Evolutionary conservation across 2,888 invertebrate species (phyloP).

Genomic region (Drepana falcataria): DNA sequence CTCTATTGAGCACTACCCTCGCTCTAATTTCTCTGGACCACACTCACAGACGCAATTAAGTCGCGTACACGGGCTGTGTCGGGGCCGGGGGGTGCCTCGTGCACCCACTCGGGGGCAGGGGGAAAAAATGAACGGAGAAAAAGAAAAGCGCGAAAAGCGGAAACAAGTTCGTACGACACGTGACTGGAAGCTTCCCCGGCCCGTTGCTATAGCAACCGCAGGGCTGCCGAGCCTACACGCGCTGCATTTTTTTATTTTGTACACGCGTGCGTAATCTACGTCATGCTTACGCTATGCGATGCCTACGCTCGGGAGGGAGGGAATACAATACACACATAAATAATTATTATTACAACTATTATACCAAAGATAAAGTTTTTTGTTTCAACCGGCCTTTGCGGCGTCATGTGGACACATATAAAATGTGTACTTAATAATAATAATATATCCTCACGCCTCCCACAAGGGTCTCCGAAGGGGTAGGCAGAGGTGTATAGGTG

Average conservation of each 20-base stretch:
- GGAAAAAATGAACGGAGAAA: slow-evolving; percentile 66
- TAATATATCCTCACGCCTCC: no score
- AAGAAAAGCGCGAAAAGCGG: slow-evolving; percentile 72
- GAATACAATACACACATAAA: no score
- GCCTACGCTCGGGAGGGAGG: no score
- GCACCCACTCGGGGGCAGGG: slow-evolving; percentile 33
- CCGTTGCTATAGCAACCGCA: slow-evolving; percentile 63
- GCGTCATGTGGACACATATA: no score
- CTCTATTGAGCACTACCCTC: slow-evolving; percentile 48
- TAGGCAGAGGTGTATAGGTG: no score
- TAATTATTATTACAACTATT: no score
- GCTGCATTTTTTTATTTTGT: slow-evolving; percentile 19
- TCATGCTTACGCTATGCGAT: no score
- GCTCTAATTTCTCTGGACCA: slow-evolving; percentile 77
- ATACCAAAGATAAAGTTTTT: no score
- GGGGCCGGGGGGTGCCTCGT: slow-evolving; percentile 24
- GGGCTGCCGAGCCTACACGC: slow-evolving; percentile 31
- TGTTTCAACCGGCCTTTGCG: no score
- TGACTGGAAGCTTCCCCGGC: slow-evolving; percentile 74
- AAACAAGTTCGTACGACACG: slow-evolving; percentile 75
- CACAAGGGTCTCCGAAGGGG: no score
- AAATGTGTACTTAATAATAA: no score
- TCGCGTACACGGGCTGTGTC: slow-evolving; percentile 66
- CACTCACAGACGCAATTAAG: slow-evolving; percentile 79
- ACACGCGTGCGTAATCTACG: slow-evolving; percentile 14